Evolutionary conservation across 2,797 vertebrate genomes (phyloP), one percentile per base, ranked within the genome.

Genomic region (Neostethus bicornis): DNA sequence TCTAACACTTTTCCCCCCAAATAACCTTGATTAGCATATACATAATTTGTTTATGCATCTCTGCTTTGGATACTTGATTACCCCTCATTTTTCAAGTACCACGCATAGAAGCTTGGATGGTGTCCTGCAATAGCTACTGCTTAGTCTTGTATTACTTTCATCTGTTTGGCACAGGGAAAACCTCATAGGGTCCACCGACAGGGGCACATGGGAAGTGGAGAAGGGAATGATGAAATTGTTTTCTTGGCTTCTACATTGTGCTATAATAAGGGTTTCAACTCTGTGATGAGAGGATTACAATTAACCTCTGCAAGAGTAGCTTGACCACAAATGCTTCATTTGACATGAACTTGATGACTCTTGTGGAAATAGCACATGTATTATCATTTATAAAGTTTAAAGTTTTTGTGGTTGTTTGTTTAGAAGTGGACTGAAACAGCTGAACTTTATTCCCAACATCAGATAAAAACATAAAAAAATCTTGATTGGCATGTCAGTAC

Each of bases 41-140:
- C 37, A 41, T 56, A 35, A 80, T 81, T 77, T 75, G 77, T 82
- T 80, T 73, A 66, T 66, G 71, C 53, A 76, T 58, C 38, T 70
- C 48, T 58, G 66, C 25, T 47, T 49, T 16, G 35, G 39, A 21
- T 52, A 21, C 21, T 56, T 76, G 50, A 62, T 73, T 75, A 62
- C 42, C 37, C 13, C 48, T 5, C 23, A 75, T 72, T 73, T 70
- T 69, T 71, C 56, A 74, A 46, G 53, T 44, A 50, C 45, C 55
- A 46, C 26, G 0, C 52, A 55, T 50, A 10, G 61, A 63, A 48
- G 45, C 38, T 53, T 63, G 69, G 66, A 65, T 1, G 46, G 49
- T 1, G 42, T 54, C 48, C 50, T 51, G 44, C 45, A 28, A 35
- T 2, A 32, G 49, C 60, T 51, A 26, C 43, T 31, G 44, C 46